These are phyloP conservation scores for Hypolimnas misippus DNA, from an alignment of 2,888 invertebrate species.

Conservation along the genomic window DNA sequence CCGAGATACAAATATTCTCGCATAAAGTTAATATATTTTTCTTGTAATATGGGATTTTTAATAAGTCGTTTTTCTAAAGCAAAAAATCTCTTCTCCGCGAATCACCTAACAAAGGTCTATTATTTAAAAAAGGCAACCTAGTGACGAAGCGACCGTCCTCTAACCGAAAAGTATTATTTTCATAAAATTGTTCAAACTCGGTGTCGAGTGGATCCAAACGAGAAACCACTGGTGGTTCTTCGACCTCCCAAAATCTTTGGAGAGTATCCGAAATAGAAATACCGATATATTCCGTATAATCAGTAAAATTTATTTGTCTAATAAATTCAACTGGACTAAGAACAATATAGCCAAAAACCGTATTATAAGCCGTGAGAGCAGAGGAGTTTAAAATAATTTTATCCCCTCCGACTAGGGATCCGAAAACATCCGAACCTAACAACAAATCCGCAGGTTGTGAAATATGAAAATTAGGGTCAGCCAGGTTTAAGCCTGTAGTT, in stretches of 20 bases:
- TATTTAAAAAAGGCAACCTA: background rate
- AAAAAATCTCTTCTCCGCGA: conserved; percentile 1
- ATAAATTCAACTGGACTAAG: too few relatives aligned
- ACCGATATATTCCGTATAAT: background rate
- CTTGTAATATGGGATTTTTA: background rate
- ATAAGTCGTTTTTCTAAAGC: background rate
- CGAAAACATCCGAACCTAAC: too few relatives aligned
- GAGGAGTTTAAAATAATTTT: too few relatives aligned
- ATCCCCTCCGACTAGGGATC: too few relatives aligned
- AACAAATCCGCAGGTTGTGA: too few relatives aligned
- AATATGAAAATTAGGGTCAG: too few relatives aligned
- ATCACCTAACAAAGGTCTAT: background rate
- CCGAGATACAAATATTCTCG: background rate
- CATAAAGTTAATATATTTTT: background rate
- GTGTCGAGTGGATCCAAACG: background rate
- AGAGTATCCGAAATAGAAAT: background rate
- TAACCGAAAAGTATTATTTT: conserved; percentile 5
- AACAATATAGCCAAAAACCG: too few relatives aligned
- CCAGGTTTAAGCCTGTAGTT: too few relatives aligned
- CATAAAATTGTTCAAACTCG: background rate
- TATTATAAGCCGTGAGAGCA: too few relatives aligned
- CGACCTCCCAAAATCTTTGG: conserved; percentile 15
- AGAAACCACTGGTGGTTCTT: background rate
- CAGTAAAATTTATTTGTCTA: too few relatives aligned
- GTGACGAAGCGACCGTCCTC: conserved; percentile 7